Conservation (phyloP, 2,888 invertebrate genomes). For the Teinopalpus imperialis region DNA sequence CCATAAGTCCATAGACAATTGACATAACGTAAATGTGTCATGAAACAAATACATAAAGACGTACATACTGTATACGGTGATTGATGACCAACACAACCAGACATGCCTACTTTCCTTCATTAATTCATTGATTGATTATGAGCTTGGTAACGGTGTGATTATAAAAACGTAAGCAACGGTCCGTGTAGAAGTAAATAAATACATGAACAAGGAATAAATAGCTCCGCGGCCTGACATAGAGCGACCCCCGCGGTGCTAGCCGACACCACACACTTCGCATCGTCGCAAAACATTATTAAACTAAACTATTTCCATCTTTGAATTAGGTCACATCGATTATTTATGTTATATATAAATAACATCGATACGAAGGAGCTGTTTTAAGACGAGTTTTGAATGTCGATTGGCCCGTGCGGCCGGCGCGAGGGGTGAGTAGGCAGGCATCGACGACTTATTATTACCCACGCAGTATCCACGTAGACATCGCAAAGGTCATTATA, state of each 20-base stretch:
- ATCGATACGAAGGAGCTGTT: slow-evolving; percentile 40
- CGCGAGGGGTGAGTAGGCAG: slow-evolving; percentile 43
- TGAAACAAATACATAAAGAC: too few relatives aligned
- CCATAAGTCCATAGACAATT: too few relatives aligned
- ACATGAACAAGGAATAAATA: slow-evolving; percentile 6
- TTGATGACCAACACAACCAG: too few relatives aligned
- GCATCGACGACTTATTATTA: slow-evolving; percentile 67
- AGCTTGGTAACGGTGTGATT: neutral
- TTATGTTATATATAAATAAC: slow-evolving; percentile 38
- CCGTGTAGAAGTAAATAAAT: neutral
- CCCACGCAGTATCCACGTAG: slow-evolving; percentile 44
- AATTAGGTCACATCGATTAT: slow-evolving; percentile 39
- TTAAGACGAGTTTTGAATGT: slow-evolving; percentile 47
- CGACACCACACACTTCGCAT: neutral
- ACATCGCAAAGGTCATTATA: slow-evolving; percentile 51
- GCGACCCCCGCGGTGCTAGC: slow-evolving; percentile 47
- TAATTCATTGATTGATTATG: too few relatives aligned
- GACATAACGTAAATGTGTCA: too few relatives aligned
- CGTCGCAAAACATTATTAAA: neutral
- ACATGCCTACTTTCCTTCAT: neutral
- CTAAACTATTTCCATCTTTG: too few relatives aligned
- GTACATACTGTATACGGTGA: too few relatives aligned
- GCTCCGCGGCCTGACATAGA: slow-evolving; percentile 52
- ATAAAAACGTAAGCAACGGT: slow-evolving; percentile 9
- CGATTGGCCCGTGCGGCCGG: slow-evolving; percentile 48